A percentile compares a stretch with the other conserved stretches of the same genome.
Evolutionary conservation across 1,140 invertebrate genomes (phyloP).

Genomic region (Augochlora pura): DNA sequence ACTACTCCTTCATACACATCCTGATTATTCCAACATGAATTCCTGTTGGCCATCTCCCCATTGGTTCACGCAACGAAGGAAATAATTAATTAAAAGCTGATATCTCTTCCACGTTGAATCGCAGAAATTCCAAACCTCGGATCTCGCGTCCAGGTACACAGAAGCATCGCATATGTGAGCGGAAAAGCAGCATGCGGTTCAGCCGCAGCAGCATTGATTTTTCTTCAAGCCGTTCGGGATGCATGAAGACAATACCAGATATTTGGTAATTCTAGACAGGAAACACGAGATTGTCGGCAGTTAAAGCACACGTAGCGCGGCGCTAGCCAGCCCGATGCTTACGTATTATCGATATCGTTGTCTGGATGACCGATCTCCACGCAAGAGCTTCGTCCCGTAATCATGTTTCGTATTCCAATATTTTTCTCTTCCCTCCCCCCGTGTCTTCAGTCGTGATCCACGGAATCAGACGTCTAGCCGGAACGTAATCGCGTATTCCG

Average conservation of each 20-base stretch:
- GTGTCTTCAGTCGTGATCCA: too few relatives aligned
- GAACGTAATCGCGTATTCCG: neutral
- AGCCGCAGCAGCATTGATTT: conserved; percentile 11
- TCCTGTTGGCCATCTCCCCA: too few relatives aligned
- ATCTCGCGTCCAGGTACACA: neutral
- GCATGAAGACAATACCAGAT: conserved; percentile 27
- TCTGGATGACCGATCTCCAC: neutral
- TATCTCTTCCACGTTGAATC: neutral
- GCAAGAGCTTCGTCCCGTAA: conserved; percentile 33
- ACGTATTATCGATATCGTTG: conserved; percentile 37
- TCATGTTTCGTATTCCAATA: conserved; percentile 23
- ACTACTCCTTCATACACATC: too few relatives aligned
- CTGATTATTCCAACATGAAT: too few relatives aligned
- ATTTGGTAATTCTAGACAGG: conserved; percentile 46
- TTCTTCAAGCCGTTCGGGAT: neutral
- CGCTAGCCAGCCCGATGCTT: conserved; percentile 10
- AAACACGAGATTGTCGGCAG: conserved; percentile 22
- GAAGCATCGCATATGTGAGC: neutral
- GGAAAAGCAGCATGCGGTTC: neutral
- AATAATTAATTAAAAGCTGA: neutral
- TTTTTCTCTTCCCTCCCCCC: neutral
- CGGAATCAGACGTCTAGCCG: neutral
- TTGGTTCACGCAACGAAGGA: too few relatives aligned
- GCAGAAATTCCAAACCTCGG: neutral
- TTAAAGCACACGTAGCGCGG: neutral